Conservation (phyloP, 2,113 vertebrate genomes). For the Nibea albiflora region DNA sequence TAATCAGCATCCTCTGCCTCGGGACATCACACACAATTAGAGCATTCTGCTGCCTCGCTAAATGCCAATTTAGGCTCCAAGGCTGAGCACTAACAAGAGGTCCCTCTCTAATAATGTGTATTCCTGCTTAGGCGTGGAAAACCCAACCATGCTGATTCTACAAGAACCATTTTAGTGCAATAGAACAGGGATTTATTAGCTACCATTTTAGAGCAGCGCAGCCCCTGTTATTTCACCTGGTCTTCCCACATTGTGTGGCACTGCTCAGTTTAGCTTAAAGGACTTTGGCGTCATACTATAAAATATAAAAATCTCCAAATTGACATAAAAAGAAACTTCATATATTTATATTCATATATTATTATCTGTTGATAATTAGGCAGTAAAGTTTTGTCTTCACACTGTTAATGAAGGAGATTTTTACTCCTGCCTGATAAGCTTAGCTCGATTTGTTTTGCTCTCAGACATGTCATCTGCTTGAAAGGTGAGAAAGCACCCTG, state of each 20-base stretch:
- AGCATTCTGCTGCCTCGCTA: constrained; percentile 69
- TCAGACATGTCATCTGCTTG: constrained; percentile 24
- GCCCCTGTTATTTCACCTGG: background rate
- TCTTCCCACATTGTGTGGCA: constrained; percentile 19
- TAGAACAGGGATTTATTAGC: constrained; percentile 31
- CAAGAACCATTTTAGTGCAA: constrained; percentile 31
- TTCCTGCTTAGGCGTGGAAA: constrained; percentile 63
- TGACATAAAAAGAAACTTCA: constrained; percentile 16
- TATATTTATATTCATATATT: too few relatives aligned
- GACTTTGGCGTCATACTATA: background rate
- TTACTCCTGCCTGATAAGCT: constrained; percentile 7
- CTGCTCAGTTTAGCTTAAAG: constrained; percentile 33
- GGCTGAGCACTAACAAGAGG: constrained; percentile 66
- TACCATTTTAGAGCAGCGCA: constrained; percentile 14
- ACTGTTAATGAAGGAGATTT: constrained; percentile 43
- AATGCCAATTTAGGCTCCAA: constrained; percentile 71
- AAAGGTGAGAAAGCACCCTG: constrained; percentile 24
- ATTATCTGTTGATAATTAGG: constrained; percentile 26
- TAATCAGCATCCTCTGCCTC: constrained; percentile 61
- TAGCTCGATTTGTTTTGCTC: constrained; percentile 52
- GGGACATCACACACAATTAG: constrained; percentile 71
- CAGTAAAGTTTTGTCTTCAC: constrained; percentile 27
- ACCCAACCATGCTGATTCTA: constrained; percentile 53
- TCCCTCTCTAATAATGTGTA: constrained; percentile 51
- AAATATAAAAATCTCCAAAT: constrained; percentile 8